These are phyloP conservation scores for Tauraco hartlaubi DNA, from an alignment of 2,797 vertebrate genomes.

Conservation along the genomic window DNA sequence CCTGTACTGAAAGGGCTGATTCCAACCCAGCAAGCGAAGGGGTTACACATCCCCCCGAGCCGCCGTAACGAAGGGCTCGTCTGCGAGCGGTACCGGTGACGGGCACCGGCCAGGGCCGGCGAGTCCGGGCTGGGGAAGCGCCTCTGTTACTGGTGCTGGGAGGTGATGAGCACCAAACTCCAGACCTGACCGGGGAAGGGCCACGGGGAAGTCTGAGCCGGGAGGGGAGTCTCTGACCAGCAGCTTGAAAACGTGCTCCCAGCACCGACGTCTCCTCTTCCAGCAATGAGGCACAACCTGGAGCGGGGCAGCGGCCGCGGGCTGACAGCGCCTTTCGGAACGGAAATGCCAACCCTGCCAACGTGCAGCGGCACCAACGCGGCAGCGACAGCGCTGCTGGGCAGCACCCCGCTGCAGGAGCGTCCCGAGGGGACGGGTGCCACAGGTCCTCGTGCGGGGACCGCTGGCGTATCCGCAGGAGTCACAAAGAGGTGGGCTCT, in stretches of 20 bases:
- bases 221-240: not conserved
- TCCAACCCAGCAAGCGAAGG: not conserved
- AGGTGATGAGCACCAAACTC: not conserved
- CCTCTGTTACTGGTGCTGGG: not conserved
- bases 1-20: not conserved
- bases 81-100: not conserved
- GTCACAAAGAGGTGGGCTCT: not conserved
- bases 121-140: not conserved
- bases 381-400: too few relatives aligned
- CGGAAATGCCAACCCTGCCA: rapidly evolving
- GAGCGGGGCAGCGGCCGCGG: rapidly evolving
- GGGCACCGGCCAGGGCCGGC: rapidly evolving
- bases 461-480: rapidly evolving
- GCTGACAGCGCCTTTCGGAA: not conserved
- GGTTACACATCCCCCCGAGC: rapidly evolving
- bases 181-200: not conserved
- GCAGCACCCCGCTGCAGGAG: not conserved
- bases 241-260: not conserved
- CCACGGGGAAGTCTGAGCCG: not conserved
- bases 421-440: rapidly evolving
- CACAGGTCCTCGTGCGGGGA: rapidly evolving
- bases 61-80: not conserved
- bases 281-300: not conserved
- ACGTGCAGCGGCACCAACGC: too few relatives aligned
- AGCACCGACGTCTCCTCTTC: not conserved